phyloP scores from a whole-genome alignment of 2,888 invertebrate species.

The Acronicta psi region DNA sequence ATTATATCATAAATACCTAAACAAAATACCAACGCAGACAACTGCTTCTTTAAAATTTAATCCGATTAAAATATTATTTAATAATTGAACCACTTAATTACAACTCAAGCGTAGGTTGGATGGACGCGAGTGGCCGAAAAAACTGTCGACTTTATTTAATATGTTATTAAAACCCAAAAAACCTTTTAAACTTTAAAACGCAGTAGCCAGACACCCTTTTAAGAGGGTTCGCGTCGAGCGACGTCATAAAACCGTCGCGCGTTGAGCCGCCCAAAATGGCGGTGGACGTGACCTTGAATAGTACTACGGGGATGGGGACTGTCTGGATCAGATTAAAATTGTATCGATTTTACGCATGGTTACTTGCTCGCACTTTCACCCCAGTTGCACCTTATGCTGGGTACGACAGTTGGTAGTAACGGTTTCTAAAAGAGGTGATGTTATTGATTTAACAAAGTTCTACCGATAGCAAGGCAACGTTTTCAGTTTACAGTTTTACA shows the following conservation, averaged over 20 bases:
- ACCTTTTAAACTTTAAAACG: conserved; percentile 38
- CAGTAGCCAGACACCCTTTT: conserved; percentile 44
- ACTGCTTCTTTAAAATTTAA: no score
- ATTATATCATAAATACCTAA: not conserved
- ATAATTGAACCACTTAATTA: no score
- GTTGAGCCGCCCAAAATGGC: conserved; percentile 66
- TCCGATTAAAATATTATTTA: no score
- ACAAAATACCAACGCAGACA: not conserved
- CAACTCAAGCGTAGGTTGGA: no score
- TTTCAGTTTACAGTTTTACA: not conserved
- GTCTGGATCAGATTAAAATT: conserved; percentile 70
- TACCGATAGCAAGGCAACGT: not conserved
- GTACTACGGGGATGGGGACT: conserved; percentile 53
- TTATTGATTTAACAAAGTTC: conserved; percentile 15
- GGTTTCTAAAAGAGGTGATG: conserved; percentile 16
- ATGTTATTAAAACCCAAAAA: conserved; percentile 24
- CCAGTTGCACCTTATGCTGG: conserved; percentile 19
- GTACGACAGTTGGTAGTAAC: conserved; percentile 13
- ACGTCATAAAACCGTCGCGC: conserved; percentile 54
- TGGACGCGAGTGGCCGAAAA: not conserved
- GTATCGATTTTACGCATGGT: conserved; percentile 47
- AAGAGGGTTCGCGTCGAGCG: conserved; percentile 41
- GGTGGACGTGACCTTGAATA: conserved; percentile 71
- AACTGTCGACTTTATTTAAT: conserved; percentile 26
- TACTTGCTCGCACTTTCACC: conserved; percentile 38